Evolutionary conservation across 2,797 vertebrate genomes (phyloP).

Genomic region (Fistularia tabacaria): DNA sequence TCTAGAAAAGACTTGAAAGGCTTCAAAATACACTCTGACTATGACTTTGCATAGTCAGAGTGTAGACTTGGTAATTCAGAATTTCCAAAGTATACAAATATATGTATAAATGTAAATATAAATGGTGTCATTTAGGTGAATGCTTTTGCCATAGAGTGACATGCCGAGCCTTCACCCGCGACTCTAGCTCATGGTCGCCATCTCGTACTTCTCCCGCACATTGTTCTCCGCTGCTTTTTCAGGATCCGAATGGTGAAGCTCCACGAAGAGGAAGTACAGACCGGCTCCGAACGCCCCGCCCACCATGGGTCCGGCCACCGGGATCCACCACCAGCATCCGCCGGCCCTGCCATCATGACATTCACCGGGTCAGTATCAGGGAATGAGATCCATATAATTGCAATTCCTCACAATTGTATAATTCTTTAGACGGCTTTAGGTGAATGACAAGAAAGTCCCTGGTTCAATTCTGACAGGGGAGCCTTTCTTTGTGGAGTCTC

Average conservation of each 20-base stretch:
- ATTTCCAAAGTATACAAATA: too few relatives aligned
- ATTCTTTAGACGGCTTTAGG: too few relatives aligned
- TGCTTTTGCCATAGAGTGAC: too few relatives aligned
- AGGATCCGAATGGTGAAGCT: slow-evolving; percentile 83
- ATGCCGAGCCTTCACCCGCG: too few relatives aligned
- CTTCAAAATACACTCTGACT: slow-evolving; percentile 25
- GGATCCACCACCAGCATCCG: slow-evolving; percentile 95
- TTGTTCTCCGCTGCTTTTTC: slow-evolving; percentile 69
- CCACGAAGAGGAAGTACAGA: slow-evolving; percentile 84
- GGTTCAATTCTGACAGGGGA: too few relatives aligned
- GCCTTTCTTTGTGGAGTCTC: too few relatives aligned
- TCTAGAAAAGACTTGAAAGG: slow-evolving; percentile 21
- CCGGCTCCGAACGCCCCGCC: slow-evolving; percentile 83
- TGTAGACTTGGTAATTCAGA: too few relatives aligned
- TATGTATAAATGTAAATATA: too few relatives aligned
- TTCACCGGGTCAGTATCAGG: too few relatives aligned
- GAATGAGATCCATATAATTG: not conserved
- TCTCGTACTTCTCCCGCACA: slow-evolving; percentile 83
- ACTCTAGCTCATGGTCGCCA: slow-evolving; percentile 74
- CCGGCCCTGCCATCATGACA: slow-evolving; percentile 75
- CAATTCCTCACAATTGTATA: not conserved
- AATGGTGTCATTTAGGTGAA: too few relatives aligned
- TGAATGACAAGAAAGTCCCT: too few relatives aligned
- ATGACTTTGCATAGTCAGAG: too few relatives aligned
- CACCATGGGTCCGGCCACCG: slow-evolving; percentile 87